Percentiles rank a stretch among this genome's conserved stretches.
Conservation (phyloP, 2,797 vertebrate genomes). For the Selene dorsalis region DNA sequence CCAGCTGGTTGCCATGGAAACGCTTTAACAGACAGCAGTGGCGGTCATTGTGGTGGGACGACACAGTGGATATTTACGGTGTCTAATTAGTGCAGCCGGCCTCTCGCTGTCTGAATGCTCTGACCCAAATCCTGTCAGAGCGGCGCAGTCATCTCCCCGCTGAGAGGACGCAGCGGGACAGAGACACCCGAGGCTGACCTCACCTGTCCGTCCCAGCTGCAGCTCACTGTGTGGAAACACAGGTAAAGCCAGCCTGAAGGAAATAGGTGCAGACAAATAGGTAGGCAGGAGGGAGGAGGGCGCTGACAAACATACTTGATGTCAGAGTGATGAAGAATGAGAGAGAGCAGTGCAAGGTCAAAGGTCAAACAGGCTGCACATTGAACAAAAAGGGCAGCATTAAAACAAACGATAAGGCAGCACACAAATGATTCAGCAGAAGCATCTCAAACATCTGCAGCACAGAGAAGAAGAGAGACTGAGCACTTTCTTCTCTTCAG, state of each 20-base stretch:
- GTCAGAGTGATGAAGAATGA: neutral
- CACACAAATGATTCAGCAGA: constrained; percentile 11
- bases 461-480: neutral
- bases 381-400: constrained; percentile 39
- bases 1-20: constrained; percentile 42
- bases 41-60: constrained; percentile 13
- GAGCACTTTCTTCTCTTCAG: constrained; percentile 14
- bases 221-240: neutral
- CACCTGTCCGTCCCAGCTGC: constrained; percentile 25
- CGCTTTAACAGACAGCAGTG: constrained; percentile 9
- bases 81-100: constrained; percentile 37
- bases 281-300: constrained; percentile 7
- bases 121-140: constrained; percentile 41
- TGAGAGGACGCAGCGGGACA: constrained; percentile 15
- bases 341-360: constrained; percentile 24
- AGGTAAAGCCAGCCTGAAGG: constrained; percentile 4
- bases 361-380: constrained; percentile 33
- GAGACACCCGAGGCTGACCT: neutral
- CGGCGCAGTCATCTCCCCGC: constrained; percentile 7
- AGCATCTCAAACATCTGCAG: constrained; percentile 35
- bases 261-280: constrained; percentile 32
- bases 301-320: neutral
- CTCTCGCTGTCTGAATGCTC: neutral
- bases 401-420: constrained; percentile 26
- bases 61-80: constrained; percentile 32